Conservation (phyloP, 2,113 vertebrate species). For the Collichthys lucidus region DNA sequence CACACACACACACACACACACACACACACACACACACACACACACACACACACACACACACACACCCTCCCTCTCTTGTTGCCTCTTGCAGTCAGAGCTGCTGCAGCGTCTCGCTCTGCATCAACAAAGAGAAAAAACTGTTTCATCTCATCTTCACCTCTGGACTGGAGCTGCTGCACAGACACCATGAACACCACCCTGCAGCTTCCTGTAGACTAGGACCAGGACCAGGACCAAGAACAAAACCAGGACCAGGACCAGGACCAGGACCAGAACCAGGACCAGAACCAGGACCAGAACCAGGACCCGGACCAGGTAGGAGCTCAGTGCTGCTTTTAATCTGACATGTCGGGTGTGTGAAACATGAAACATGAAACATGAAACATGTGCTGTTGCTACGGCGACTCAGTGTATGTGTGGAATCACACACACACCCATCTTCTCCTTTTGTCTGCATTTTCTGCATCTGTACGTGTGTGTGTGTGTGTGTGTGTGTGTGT, state of each 20-base stretch:
- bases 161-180: slow-evolving; percentile 33
- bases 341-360: not conserved
- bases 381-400: not conserved
- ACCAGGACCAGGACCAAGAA: slow-evolving; percentile 36
- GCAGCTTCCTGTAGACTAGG: slow-evolving; percentile 58
- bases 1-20: slow-evolving; percentile 29
- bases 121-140: not conserved
- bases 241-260: no score
- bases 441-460: slow-evolving; percentile 23
- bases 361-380: not conserved
- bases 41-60: slow-evolving; percentile 31
- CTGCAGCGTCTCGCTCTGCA: slow-evolving; percentile 63
- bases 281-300: slow-evolving; percentile 52
- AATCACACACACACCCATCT: slow-evolving; percentile 4
- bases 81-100: slow-evolving; percentile 60
- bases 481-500: slow-evolving; percentile 14
- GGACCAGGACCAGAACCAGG: no score
- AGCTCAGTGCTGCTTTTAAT: not conserved
- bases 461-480: not conserved
- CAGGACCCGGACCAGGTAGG: slow-evolving; percentile 54
- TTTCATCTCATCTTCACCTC: no score
- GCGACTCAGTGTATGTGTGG: slow-evolving; percentile 48
- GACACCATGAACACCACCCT: slow-evolving; percentile 50
- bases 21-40: slow-evolving; percentile 16
- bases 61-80: slow-evolving; percentile 17